Conservation (phyloP, 2,113 vertebrate genomes). For the Alexandromys fortis region DNA sequence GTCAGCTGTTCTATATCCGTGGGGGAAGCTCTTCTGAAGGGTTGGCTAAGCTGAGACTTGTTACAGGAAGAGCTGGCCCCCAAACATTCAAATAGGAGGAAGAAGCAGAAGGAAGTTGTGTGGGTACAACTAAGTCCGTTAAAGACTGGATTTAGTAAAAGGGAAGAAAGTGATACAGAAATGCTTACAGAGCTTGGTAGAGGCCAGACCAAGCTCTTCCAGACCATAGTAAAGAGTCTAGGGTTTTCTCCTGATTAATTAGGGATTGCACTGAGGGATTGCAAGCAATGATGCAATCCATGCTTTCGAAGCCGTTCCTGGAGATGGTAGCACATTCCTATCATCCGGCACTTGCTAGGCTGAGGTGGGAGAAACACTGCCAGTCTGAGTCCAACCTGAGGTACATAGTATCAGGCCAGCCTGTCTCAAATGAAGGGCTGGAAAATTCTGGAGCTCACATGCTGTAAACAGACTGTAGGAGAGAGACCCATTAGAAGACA, state of each 20-base stretch:
- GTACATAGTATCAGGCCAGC: neutral
- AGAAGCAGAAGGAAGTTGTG: constrained; percentile 6
- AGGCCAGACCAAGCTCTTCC: neutral
- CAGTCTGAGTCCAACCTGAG: neutral
- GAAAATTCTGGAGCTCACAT: neutral
- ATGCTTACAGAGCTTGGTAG: neutral
- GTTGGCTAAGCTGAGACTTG: constrained; percentile 4
- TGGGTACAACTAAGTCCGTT: neutral
- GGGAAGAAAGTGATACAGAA: neutral
- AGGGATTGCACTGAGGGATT: neutral
- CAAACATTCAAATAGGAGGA: neutral
- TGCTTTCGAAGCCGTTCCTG: neutral
- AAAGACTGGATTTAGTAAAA: neutral
- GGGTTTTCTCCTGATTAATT: constrained; percentile 49
- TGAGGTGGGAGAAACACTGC: neutral
- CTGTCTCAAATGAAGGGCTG: neutral
- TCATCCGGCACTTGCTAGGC: neutral
- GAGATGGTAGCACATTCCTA: neutral
- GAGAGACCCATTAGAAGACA: neutral
- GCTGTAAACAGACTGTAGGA: neutral
- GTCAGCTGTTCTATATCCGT: neutral
- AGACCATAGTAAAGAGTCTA: neutral
- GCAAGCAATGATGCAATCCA: neutral
- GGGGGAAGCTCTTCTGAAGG: neutral
- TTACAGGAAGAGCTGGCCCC: neutral